Conservation (phyloP, 2,888 invertebrate species). For the Lobophora halterata region DNA sequence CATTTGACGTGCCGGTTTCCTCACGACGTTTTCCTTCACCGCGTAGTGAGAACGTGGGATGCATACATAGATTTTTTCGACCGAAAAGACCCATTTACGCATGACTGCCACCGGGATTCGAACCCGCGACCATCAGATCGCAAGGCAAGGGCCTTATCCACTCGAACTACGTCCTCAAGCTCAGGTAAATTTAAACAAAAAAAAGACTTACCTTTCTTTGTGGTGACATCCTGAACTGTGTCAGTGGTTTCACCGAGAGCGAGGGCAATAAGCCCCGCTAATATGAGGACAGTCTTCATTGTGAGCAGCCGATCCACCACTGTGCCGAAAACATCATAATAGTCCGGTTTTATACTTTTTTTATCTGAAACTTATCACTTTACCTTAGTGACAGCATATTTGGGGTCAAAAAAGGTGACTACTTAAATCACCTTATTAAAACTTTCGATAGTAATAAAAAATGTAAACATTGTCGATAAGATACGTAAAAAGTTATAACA, state of each 20-base stretch:
- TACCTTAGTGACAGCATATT: conserved; percentile 3
- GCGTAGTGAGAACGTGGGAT: no score
- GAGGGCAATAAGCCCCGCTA: conserved; percentile 50
- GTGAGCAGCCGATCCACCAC: conserved; percentile 38
- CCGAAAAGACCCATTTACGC: no score
- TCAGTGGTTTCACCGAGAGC: conserved; percentile 38
- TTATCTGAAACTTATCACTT: conserved; percentile 4
- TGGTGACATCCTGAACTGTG: conserved; percentile 25
- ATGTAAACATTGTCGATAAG: conserved; percentile 1
- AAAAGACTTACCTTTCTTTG: conserved; percentile 32
- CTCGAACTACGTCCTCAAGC: no score
- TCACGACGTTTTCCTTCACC: no score
- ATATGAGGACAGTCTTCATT: conserved; percentile 58
- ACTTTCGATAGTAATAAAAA: conserved; percentile 4
- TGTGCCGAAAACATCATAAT: conserved; percentile 30
- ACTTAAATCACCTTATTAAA: conserved; percentile 1
- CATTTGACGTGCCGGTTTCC: no score
- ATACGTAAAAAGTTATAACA: conserved; percentile 3
- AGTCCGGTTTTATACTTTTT: conserved; percentile 8
- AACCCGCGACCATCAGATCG: no score
- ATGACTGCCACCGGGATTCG: no score
- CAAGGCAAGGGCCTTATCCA: no score
- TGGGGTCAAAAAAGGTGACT: conserved; percentile 1
- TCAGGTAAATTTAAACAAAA: conserved; percentile 16
- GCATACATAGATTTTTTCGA: no score